Percentiles rank a stretch among this genome's conserved stretches.
Evolutionary conservation across 1,140 invertebrate species (phyloP).

Genomic region (Cotesia chilonis): DNA sequence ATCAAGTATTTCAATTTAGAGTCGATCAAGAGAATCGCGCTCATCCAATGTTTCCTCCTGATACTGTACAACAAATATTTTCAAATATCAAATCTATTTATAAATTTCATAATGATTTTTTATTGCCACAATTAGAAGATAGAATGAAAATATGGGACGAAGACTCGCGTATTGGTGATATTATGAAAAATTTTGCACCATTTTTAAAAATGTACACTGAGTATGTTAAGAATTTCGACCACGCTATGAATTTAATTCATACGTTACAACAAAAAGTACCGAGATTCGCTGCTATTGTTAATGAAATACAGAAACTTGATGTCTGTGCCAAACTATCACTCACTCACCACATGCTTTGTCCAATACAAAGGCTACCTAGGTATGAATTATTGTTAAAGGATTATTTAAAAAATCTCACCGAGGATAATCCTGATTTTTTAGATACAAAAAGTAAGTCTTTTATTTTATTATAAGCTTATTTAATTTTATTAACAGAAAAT

Average conservation of each 20-base stretch:
- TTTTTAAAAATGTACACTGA: constrained; percentile 79
- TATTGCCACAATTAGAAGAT: constrained; percentile 72
- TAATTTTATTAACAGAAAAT: constrained; percentile 11
- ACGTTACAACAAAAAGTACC: constrained; percentile 71
- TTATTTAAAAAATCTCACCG: constrained; percentile 71
- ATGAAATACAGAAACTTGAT: constrained; percentile 74
- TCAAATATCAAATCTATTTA: constrained; percentile 67
- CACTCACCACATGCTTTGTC: constrained; percentile 80
- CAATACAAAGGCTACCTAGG: constrained; percentile 78
- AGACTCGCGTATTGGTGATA: constrained; percentile 74
- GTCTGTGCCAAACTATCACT: constrained; percentile 73
- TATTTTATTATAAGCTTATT: constrained; percentile 19
- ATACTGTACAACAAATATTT: constrained; percentile 62
- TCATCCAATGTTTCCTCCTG: constrained; percentile 63
- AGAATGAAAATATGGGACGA: constrained; percentile 72
- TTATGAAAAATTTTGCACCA: constrained; percentile 79
- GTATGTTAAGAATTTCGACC: constrained; percentile 78
- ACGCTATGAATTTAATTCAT: constrained; percentile 71
- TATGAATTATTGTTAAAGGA: constrained; percentile 76
- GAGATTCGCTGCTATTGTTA: constrained; percentile 70
- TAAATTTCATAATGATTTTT: constrained; percentile 74
- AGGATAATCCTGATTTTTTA: constrained; percentile 71
- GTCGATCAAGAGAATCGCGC: constrained; percentile 65
- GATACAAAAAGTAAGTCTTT: constrained; percentile 67
- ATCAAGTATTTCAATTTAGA: constrained; percentile 71